These are phyloP conservation scores for Zophobas morio DNA, from an alignment of 1,140 invertebrate genomes.

Conservation along the genomic window DNA sequence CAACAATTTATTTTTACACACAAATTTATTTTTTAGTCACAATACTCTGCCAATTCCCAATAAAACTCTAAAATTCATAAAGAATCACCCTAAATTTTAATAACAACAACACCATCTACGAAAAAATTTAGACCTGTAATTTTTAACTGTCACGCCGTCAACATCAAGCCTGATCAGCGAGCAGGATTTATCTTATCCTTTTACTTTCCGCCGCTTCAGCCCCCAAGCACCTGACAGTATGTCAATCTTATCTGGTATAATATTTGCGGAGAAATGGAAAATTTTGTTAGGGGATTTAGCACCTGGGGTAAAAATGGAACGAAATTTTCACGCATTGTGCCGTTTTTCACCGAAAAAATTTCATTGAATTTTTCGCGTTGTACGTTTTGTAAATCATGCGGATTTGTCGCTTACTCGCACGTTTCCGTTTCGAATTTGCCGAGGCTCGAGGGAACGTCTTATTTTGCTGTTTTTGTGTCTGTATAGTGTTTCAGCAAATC, in stretches of 20 bases:
- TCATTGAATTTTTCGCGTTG: background rate
- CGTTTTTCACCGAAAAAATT: background rate
- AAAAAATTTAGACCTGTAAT: too few species aligned
- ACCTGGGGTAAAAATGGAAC: slow-evolving; percentile 1
- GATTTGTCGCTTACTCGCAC: background rate
- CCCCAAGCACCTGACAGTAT: slow-evolving; percentile 21
- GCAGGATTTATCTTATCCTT: background rate
- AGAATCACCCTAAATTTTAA: too few species aligned
- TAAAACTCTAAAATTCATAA: too few species aligned
- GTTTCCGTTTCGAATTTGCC: background rate
- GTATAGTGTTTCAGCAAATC: too few species aligned
- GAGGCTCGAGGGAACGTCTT: too few species aligned
- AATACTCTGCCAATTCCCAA: too few species aligned
- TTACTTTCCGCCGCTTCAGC: background rate
- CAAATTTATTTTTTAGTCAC: too few species aligned
- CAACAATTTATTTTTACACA: too few species aligned
- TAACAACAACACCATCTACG: too few species aligned
- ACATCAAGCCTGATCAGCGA: background rate
- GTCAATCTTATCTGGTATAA: slow-evolving; percentile 2
- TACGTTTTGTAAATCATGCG: background rate
- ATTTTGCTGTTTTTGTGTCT: too few species aligned
- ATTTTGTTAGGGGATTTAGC: background rate
- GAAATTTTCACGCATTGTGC: background rate
- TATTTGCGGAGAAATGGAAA: slow-evolving; percentile 15
- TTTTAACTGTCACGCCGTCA: background rate